phyloP scores from a whole-genome alignment of 2,888 invertebrate genomes.

The Scaptomyza caliginosa region DNA sequence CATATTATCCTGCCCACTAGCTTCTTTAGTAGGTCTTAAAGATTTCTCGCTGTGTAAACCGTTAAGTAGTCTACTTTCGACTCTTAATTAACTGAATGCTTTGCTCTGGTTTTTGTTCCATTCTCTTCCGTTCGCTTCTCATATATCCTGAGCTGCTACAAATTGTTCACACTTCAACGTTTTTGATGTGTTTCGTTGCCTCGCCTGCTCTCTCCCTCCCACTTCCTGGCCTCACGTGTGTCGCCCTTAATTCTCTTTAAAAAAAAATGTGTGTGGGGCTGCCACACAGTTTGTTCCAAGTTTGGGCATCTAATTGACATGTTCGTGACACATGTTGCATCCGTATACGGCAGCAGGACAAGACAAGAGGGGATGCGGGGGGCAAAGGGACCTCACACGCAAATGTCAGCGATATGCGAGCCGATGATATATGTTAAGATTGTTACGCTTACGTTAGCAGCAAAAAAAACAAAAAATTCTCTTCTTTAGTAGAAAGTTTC shows the following conservation, averaged over 20 bases:
- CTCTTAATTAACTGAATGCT: constrained; percentile 73
- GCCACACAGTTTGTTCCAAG: constrained; percentile 23
- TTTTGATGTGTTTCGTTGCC: constrained; percentile 47
- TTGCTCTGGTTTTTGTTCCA: background rate
- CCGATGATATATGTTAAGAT: constrained; percentile 77
- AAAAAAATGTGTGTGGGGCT: constrained; percentile 41
- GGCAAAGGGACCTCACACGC: constrained; percentile 64
- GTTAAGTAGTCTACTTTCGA: background rate
- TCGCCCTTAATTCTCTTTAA: constrained; percentile 11
- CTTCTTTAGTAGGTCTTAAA: background rate
- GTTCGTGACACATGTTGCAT: constrained; percentile 78
- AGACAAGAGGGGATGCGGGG: background rate
- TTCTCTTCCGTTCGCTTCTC: background rate
- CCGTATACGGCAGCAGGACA: constrained; percentile 26
- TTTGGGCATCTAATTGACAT: constrained; percentile 76
- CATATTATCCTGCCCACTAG: no score
- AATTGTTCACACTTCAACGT: constrained; percentile 82
- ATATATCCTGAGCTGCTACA: constrained; percentile 59
- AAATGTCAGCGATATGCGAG: constrained; percentile 76
- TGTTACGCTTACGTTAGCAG: constrained; percentile 69
- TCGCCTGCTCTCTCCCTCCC: background rate
- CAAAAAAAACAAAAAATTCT: no score
- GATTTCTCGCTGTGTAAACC: constrained; percentile 8
- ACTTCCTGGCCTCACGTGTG: constrained; percentile 58
- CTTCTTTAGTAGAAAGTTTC: no score